Evolutionary conservation across 2,797 vertebrate species (phyloP), one percentile per base, ranked within the genome.

Genomic region (Apodemus agrarius): DNA sequence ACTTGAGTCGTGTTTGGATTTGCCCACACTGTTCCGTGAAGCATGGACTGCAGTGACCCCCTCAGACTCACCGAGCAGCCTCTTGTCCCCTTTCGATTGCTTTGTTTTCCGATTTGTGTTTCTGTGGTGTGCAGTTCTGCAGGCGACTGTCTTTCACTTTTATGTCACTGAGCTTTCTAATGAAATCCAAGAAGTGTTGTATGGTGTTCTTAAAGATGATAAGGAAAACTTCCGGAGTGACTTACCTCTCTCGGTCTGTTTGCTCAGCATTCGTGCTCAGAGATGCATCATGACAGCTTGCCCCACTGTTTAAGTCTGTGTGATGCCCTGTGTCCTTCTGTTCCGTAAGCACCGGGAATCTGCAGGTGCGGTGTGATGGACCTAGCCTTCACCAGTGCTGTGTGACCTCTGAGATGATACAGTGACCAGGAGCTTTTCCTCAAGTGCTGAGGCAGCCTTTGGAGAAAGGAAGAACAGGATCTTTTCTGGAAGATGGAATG

Each of bases 81-180:
- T 34, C 52, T 6, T 19, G 14, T 0, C 17, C 69, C 31, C 59
- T 0, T 1, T 12, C 16, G 31, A 12, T 21, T 67, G 0, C 29
- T 26, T 9, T 46, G 46, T 46, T 46, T 7, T 1, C 9, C 9
- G 1, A 1, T 49, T 80, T 31, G 63, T 65, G 65, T 69, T 69
- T 46, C 40, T 69, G 0, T 52, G 22, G 29, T 49, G 63, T 69
- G 21, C 37, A 59, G 22, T 90, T 57, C 69, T 87, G n/a, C 49
- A 14, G 1, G 31, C 37, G 52, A n/a, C 34, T 74, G 19, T 17
- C 85, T 89, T 78, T 43, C 46, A 80, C 29, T 88, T 82, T 19
- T 21, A 7, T 88, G 90, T 79, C 26, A 13, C 82, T 37, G 69
- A 78, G 2, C 46, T 74, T 88, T n/a, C 12, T 43, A 31, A 59